Conservation (phyloP, 2,888 invertebrate species). For the Agrenia bidenticulata region DNA sequence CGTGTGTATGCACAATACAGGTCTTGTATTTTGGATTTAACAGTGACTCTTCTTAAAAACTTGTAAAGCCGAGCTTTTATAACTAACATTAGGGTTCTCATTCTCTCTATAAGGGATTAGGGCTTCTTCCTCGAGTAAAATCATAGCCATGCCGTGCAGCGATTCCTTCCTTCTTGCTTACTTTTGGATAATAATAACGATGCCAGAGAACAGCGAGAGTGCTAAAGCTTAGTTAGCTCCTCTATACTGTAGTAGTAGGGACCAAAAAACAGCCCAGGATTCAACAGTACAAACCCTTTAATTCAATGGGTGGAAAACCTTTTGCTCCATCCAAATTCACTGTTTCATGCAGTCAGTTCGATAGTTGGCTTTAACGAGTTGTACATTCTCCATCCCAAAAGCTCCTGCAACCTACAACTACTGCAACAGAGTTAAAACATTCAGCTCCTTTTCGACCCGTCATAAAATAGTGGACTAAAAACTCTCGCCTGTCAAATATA, state of each 20-base stretch:
- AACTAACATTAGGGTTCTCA: background rate
- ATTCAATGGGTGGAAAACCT: constrained; percentile 27
- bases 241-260: constrained; percentile 3
- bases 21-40: constrained; percentile 1
- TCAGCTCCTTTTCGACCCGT: too few relatives aligned
- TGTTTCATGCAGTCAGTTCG: constrained; percentile 22
- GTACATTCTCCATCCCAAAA: constrained; percentile 6
- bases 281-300: constrained; percentile 18
- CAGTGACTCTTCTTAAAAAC: constrained; percentile 4
- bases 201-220: background rate
- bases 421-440: too few relatives aligned
- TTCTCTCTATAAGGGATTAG: too few relatives aligned
- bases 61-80: constrained; percentile 4
- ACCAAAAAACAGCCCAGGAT: constrained; percentile 12
- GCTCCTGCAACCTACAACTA: too few relatives aligned
- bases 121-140: too few relatives aligned
- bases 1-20: constrained; percentile 4
- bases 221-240: too few relatives aligned
- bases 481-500: too few relatives aligned
- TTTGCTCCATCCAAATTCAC: constrained; percentile 20
- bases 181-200: constrained; percentile 23
- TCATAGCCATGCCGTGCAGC: too few relatives aligned
- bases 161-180: too few relatives aligned
- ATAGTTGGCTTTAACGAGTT: constrained; percentile 24
- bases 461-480: too few relatives aligned